Base-by-base conservation (phyloP, 1,140 invertebrate genomes). In the Streblospio benedicti region DNA sequence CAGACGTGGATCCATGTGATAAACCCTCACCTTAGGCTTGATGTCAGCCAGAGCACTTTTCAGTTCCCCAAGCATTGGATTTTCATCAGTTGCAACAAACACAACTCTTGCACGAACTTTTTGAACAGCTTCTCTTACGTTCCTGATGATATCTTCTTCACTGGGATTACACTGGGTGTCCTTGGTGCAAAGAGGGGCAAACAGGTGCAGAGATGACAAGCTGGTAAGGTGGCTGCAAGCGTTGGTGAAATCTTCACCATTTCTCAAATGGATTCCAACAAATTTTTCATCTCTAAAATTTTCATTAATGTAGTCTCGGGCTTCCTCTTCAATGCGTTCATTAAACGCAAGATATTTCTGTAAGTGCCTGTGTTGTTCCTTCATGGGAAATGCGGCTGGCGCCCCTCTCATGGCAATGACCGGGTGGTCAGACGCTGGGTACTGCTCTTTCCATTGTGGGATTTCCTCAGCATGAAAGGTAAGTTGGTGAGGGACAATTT, bases 181-280 rank as follows among this genome's bases (percentile, higher is more conserved):
- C n/a, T n/a, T n/a, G n/a, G n/a, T n/a, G n/a, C n/a, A n/a, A n/a
- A n/a, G n/a, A n/a, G n/a, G n/a, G n/a, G n/a, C n/a, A n/a, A n/a
- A n/a, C n/a, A n/a, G n/a, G n/a, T n/a, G n/a, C n/a, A n/a, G n/a
- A n/a, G n/a, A n/a, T n/a, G n/a, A n/a, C n/a, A n/a, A n/a, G n/a
- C n/a, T n/a, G n/a, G n/a, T n/a, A n/a, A n/a, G n/a, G n/a, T n/a
- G n/a, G n/a, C n/a, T n/a, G n/a, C n/a, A n/a, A n/a, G n/a, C n/a
- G n/a, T n/a, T n/a, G n/a, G n/a, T n/a, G n/a, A 95, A 99, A 79
- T 99, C 95, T 52, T 87, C 83, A 33, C 93, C 93, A 83, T 97
- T 97, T 58, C 94, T 80, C 30, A 98, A 80, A 81, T 99, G 95
- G 62, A 99, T 86, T 16, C 91, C 94, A 58, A 98, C 76, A 77